Conservation (phyloP, 2,888 invertebrate species). For the Habroteleia sp. region DNA sequence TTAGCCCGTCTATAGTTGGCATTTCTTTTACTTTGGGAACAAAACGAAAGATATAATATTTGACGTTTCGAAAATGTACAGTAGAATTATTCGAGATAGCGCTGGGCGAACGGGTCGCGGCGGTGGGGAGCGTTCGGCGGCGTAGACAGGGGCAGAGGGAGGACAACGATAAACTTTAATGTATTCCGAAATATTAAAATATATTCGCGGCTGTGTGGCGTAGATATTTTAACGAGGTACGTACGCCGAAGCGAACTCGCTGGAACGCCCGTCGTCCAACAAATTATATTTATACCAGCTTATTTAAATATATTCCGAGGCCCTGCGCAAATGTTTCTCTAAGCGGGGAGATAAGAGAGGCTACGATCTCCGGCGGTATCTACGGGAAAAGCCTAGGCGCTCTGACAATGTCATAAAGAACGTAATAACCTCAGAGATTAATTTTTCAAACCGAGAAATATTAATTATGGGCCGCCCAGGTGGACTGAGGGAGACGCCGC, state of each 20-base stretch:
- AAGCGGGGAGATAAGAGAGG: conserved; percentile 65
- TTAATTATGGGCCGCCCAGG: conserved; percentile 61
- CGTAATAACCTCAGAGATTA: conserved; percentile 63
- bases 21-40: background rate
- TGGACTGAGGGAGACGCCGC: conserved; percentile 4
- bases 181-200: conserved; percentile 81
- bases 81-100: conserved; percentile 56
- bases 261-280: conserved; percentile 70
- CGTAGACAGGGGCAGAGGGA: conserved; percentile 62
- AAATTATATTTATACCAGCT: conserved; percentile 78
- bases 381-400: conserved; percentile 59
- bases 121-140: conserved; percentile 22
- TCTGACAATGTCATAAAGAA: conserved; percentile 63
- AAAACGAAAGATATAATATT: conserved; percentile 34
- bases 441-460: conserved; percentile 65
- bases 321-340: conserved; percentile 69
- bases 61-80: conserved; percentile 51
- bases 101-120: conserved; percentile 22
- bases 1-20: background rate
- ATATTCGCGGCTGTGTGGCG: conserved; percentile 78
- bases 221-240: conserved; percentile 79
- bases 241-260: conserved; percentile 66
- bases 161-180: conserved; percentile 80
- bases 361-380: conserved; percentile 58
- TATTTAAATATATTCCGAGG: conserved; percentile 76